Conservation (phyloP, 30 jellyfish, hydroid and myxozoan species). For the Euphysa ruthae region DNA sequence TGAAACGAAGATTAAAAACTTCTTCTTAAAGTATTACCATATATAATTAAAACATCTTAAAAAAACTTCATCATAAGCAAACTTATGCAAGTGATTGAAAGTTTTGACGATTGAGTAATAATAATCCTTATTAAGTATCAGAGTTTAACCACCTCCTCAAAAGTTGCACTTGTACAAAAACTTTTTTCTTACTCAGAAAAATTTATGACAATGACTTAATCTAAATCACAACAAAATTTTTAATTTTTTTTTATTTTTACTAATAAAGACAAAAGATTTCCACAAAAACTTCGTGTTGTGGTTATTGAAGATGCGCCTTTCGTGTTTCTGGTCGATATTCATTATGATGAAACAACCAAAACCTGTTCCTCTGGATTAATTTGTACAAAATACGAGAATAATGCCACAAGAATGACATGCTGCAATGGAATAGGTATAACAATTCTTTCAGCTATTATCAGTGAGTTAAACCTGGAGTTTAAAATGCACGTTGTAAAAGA, state of each 20-base stretch:
- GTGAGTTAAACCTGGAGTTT: constrained; percentile 30
- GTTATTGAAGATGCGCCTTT: background rate
- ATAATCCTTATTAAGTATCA: too few relatives aligned
- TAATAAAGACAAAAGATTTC: background rate
- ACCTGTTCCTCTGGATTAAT: background rate
- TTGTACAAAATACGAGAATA: background rate
- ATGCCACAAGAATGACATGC: constrained; percentile 24
- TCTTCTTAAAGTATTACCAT: too few relatives aligned
- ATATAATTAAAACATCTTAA: too few relatives aligned
- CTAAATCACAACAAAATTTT: too few relatives aligned
- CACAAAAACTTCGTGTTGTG: background rate
- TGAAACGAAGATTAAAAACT: too few relatives aligned
- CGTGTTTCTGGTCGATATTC: background rate
- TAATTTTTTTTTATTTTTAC: background rate
- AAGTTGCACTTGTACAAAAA: too few relatives aligned
- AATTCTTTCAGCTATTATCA: constrained; percentile 14
- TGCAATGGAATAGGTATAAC: constrained; percentile 60
- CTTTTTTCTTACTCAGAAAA: too few relatives aligned
- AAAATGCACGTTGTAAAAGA: constrained; percentile 56
- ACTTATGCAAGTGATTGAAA: too few relatives aligned
- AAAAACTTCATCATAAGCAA: too few relatives aligned
- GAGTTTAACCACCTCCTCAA: too few relatives aligned
- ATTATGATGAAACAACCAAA: background rate
- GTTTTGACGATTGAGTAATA: too few relatives aligned
- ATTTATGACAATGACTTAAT: too few relatives aligned